Evolutionary conservation across 2,888 invertebrate species (phyloP), one percentile per base, ranked within the genome.

Genomic region (Cactoblastis cactorum): DNA sequence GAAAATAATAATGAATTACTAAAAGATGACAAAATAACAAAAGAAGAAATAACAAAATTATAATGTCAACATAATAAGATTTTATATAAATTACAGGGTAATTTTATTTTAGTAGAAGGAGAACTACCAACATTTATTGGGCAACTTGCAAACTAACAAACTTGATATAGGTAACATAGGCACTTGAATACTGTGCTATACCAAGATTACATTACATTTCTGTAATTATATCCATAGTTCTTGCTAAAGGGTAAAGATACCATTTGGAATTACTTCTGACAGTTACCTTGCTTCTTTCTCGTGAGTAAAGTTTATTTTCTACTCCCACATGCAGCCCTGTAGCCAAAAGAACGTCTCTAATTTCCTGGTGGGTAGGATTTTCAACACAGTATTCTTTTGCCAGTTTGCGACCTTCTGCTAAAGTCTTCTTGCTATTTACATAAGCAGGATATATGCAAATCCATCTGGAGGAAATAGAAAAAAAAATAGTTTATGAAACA

Each of bases 371-470:
- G 0, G 97, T 97, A 11, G 99, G 99, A 81, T 98, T 98, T 65
- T 98, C 98, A 0, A 99, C 95, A 76, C 97, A 97, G 74, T 93
- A 93, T 1, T 93, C 92, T 81, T 97, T 97, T 0, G 95, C 84
- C 17, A 99, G 87, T 62, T 94, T 92, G 28, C 99, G 91, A 3
- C 99, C 99, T 79, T 98, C 95, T 1, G 96, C 96, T 12, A 95
- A 78, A 0, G 97, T 95, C 77, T 96, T 98, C 74, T 97, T 98
- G 66, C 94, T 96, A 75, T 99, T 99, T 46, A 99, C 91, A 69
- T 99, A 99, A 0, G 97, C 95, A 51, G 99, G 99, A 80, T 99
- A 99, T 55, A 99, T 94, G 74, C 98, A 98, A 52, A 98, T 92
- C 99, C 99, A 99, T 74, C 96, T 95, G 86, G 35, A 69, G n/a